Base-by-base conservation (phyloP, 2,113 vertebrate genomes). In the Bubalus kerabau region DNA sequence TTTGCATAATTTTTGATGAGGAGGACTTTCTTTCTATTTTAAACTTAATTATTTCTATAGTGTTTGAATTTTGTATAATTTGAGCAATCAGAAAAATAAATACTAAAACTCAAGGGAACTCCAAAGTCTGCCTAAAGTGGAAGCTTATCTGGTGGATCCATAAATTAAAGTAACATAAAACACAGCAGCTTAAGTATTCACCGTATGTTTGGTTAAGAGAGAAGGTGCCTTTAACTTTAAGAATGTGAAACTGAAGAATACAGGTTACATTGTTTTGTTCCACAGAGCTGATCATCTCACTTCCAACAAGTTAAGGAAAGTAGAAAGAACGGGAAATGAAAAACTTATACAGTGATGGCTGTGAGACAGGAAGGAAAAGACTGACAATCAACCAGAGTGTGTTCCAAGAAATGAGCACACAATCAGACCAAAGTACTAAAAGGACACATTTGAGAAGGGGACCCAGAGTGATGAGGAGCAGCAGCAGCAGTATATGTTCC, bases 71-170 rank as follows among this genome's bases (percentile, higher is more conserved):
- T 36, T 82, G 13, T 48, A 32, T 76, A 19, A 90, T 23, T 32
- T 94, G 74, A 17, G 15, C 48, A 90, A 59, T 83, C 28, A 87
- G n/a, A 78, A 57, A 97, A 83, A 62, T 46, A 91, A 83, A 17
- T 52, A 71, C 50, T 85, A 28, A 85, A 71, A 60, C 50, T 74
- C 67, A 57, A 36, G 28, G 28, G 36, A 19, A 59, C 28, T 64
- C 6, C 21, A n/a, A 15, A 11, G 4, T 87, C 57, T 67, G 26
- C 54, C 28, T 28, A 24, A 26, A 40, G 11, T 15, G 7, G 48
- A 82, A n/a, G 4, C 54, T 91, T 43, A 13, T 74, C 46, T 87
- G 23, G n/a, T 50, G 28, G 46, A 50, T 71, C 36, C 14, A 12
- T 50, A 62, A 56, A 81, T 52, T 32, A 52, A 86, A 62, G 82